These are phyloP conservation scores for Perithous albicinctus DNA, from an alignment of 2,888 invertebrate species.

Conservation along the genomic window DNA sequence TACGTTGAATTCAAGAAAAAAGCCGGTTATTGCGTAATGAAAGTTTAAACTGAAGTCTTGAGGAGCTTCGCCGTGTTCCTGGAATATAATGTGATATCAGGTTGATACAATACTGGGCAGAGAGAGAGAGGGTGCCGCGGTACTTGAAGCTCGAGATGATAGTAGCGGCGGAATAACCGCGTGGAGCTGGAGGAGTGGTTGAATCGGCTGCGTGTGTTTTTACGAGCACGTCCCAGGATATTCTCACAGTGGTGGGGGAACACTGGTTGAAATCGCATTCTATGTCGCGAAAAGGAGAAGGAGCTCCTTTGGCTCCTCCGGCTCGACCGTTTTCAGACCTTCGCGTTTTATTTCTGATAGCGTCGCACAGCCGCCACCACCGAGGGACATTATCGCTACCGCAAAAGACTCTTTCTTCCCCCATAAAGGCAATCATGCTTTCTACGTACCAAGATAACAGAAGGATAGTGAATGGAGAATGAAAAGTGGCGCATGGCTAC, in stretches of 20 bases:
- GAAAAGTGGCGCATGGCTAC: slow-evolving; percentile 66
- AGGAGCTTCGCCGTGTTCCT: slow-evolving; percentile 7
- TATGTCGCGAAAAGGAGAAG: slow-evolving; percentile 50
- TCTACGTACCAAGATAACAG: slow-evolving; percentile 84
- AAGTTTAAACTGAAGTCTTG: slow-evolving; percentile 20
- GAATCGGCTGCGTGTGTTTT: slow-evolving; percentile 68
- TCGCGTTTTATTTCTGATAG: slow-evolving; percentile 83
- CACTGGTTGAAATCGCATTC: slow-evolving; percentile 39
- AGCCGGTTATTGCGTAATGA: slow-evolving; percentile 16
- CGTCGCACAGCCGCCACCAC: slow-evolving; percentile 76
- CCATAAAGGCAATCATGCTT: slow-evolving; percentile 85
- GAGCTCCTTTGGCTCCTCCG: slow-evolving; percentile 43
- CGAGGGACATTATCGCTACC: slow-evolving; percentile 84
- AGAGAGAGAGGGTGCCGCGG: background rate
- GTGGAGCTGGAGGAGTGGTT: slow-evolving; percentile 48
- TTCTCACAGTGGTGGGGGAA: slow-evolving; percentile 42
- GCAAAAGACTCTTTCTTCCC: slow-evolving; percentile 85
- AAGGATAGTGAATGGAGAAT: slow-evolving; percentile 83
- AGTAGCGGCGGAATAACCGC: slow-evolving; percentile 21
- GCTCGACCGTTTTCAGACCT: slow-evolving; percentile 65
- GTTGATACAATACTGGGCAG: slow-evolving; percentile 54
- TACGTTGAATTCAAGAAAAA: slow-evolving; percentile 21
- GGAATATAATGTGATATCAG: slow-evolving; percentile 53
- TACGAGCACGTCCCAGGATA: slow-evolving; percentile 67
- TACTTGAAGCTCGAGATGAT: slow-evolving; percentile 35